Evolutionary conservation across 2,113 vertebrate species (phyloP).

Genomic region (Campylorhamphus procurvoides): DNA sequence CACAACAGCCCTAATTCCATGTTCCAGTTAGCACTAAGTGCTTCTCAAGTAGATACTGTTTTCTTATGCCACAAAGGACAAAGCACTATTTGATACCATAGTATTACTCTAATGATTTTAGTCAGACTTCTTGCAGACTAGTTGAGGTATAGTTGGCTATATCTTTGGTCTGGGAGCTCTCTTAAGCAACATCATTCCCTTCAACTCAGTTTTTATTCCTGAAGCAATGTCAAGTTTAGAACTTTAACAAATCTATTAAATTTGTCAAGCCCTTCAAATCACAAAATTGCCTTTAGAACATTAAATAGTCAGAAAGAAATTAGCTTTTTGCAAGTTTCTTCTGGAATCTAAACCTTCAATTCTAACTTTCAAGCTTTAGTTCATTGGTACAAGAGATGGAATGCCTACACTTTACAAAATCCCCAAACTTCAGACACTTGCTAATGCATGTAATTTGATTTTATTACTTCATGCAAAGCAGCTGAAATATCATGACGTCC

Average conservation of each 20-base stretch:
- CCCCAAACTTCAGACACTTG: neutral
- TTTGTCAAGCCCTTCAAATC: neutral
- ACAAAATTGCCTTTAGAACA: neutral
- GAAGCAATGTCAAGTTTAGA: neutral
- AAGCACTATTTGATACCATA: neutral
- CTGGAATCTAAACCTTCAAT: neutral
- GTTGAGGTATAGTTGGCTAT: neutral
- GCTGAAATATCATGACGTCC: neutral
- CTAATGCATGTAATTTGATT: neutral
- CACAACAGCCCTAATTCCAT: neutral
- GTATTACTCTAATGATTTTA: neutral
- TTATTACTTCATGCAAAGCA: neutral
- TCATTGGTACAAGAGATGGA: neutral
- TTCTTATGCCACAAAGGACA: neutral
- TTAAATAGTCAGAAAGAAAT: neutral
- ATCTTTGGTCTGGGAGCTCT: neutral
- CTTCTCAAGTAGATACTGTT: neutral
- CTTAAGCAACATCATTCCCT: neutral
- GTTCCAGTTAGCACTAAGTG: neutral
- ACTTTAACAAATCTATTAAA: neutral
- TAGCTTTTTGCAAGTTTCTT: neutral
- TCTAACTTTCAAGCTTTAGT: neutral
- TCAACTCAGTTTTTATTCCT: neutral
- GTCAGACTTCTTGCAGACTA: neutral
- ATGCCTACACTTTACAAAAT: neutral